Conservation (phyloP, 2,797 vertebrate genomes). For the Takifugu ocellatus region DNA sequence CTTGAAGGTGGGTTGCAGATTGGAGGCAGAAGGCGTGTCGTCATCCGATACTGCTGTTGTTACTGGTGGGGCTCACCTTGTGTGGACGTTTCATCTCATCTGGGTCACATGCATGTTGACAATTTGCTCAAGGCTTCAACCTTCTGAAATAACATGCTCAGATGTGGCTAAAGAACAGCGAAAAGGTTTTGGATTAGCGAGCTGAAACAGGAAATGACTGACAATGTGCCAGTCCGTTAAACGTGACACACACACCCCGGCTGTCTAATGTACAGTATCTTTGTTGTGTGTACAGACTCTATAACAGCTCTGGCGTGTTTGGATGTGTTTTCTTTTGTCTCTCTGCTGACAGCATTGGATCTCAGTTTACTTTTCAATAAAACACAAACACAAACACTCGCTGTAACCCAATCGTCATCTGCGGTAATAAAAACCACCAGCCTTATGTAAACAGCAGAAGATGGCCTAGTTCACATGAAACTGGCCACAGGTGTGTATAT, state of each 20-base stretch:
- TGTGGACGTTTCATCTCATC: constrained; percentile 11
- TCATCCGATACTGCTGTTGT: constrained; percentile 25
- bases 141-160: background rate
- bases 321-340: constrained; percentile 13
- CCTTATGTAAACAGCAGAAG: constrained; percentile 44
- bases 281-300: background rate
- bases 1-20: too few species aligned
- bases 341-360: constrained; percentile 19
- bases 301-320: background rate
- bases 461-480: background rate
- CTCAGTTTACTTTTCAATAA: constrained; percentile 7
- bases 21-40: background rate
- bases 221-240: constrained; percentile 1
- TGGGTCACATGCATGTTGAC: constrained; percentile 12
- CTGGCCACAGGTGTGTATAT: background rate
- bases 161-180: background rate
- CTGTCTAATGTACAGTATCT: background rate
- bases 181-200: background rate
- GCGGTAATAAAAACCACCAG: constrained; percentile 34
- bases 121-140: background rate
- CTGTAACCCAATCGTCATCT: constrained; percentile 35
- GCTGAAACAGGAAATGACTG: constrained; percentile 6
- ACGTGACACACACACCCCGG: background rate
- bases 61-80: too few species aligned
- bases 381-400: constrained; percentile 26